Evolutionary conservation across 2,113 vertebrate genomes (phyloP).

Genomic region (Diadophis punctatus): DNA sequence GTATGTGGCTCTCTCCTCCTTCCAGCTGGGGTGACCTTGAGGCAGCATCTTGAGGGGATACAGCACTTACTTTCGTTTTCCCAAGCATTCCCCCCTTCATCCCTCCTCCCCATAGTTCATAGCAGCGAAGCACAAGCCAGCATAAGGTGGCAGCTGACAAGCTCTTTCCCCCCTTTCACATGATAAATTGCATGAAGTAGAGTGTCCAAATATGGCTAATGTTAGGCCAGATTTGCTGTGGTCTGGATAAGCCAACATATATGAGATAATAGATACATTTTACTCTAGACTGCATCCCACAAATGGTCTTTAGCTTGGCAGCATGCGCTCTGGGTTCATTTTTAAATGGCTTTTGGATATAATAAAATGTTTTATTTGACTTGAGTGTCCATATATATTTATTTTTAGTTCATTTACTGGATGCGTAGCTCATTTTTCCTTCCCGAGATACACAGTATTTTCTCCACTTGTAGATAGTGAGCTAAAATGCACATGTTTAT

Average conservation of each 20-base stretch:
- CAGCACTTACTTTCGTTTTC: background rate
- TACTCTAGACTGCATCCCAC: background rate
- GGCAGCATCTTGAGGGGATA: background rate
- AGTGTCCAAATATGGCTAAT: background rate
- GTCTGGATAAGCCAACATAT: background rate
- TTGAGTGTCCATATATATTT: background rate
- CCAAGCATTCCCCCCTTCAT: background rate
- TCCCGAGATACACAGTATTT: background rate
- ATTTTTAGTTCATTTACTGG: background rate
- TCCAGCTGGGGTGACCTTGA: background rate
- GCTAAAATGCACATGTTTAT: background rate
- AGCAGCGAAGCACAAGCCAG: background rate
- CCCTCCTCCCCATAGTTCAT: background rate
- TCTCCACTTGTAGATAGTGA: rapidly evolving
- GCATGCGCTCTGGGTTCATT: background rate
- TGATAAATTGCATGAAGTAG: background rate
- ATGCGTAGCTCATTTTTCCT: background rate
- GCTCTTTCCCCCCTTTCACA: no score
- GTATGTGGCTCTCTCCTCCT: background rate
- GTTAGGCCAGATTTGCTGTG: background rate
- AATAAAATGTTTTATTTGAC: background rate
- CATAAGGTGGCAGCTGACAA: background rate
- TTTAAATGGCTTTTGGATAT: background rate
- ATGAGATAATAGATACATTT: background rate
- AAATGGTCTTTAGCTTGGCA: background rate